A percentile compares a stretch with the other conserved stretches of the same genome.
Evolutionary conservation across 2,888 invertebrate species (phyloP).

Genomic region (Caprella mutica): DNA sequence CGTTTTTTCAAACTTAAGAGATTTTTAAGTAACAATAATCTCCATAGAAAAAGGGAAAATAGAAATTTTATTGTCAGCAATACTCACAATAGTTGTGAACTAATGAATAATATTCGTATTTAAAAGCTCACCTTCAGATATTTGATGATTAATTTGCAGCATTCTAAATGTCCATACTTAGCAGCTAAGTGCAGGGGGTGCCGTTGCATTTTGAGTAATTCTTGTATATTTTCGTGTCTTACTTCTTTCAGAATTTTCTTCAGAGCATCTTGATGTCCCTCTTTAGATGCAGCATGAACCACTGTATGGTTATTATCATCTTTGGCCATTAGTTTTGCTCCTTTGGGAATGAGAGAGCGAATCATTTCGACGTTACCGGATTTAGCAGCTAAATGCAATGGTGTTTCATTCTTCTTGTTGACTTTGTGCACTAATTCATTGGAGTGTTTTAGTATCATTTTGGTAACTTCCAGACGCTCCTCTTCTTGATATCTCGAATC

Average conservation of each 20-base stretch:
- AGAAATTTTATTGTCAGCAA: too few species aligned
- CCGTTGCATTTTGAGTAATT: slow-evolving; percentile 3
- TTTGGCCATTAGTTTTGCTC: neutral
- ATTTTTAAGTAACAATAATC: too few species aligned
- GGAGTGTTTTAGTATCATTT: neutral
- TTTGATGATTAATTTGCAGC: slow-evolving; percentile 15
- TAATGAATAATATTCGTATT: too few species aligned
- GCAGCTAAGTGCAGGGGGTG: slow-evolving; percentile 27
- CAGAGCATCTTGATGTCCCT: neutral
- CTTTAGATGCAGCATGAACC: neutral
- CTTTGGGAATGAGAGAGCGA: neutral
- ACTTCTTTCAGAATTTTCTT: neutral
- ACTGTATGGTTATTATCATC: neutral
- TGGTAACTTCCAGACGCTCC: neutral
- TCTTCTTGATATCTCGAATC: neutral
- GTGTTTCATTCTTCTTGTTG: slow-evolving; percentile 3
- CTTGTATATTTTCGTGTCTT: neutral
- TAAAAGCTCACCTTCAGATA: slow-evolving; percentile 7
- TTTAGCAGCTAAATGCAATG: slow-evolving; percentile 6
- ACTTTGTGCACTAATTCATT: neutral
- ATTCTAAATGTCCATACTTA: slow-evolving; percentile 18
- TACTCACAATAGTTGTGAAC: too few species aligned
- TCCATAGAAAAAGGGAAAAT: too few species aligned
- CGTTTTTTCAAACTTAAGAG: too few species aligned
- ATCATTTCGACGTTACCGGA: slow-evolving; percentile 9